phyloP scores from a whole-genome alignment of 2,797 vertebrate genomes.

The Coregonus suidteri region DNA sequence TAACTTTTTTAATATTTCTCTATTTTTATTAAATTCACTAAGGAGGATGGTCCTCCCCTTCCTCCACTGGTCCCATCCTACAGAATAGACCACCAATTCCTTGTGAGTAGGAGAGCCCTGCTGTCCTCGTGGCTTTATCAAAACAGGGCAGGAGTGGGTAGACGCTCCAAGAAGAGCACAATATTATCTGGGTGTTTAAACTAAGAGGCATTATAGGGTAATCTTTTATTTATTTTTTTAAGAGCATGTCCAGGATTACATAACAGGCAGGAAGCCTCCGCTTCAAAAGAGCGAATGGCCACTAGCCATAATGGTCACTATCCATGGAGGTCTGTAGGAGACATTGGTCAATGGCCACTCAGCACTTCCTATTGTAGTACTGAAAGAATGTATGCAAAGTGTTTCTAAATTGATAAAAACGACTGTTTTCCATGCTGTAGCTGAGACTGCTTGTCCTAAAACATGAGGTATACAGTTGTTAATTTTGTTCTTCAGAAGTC shows the following conservation, averaged over 20 bases:
- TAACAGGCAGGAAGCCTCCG: constrained; percentile 56
- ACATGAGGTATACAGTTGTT: not conserved
- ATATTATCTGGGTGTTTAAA: constrained; percentile 77
- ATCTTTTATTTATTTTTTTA: constrained; percentile 53
- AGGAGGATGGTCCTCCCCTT: not conserved
- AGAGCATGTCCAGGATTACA: constrained; percentile 54
- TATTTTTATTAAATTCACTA: too few relatives aligned
- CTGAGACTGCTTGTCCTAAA: not conserved
- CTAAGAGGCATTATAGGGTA: constrained; percentile 73
- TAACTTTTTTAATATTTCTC: too few relatives aligned
- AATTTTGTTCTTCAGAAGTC: constrained; percentile 2
- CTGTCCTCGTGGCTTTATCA: constrained; percentile 55
- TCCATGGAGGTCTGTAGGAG: constrained; percentile 23
- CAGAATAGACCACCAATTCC: not conserved
- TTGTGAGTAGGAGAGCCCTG: constrained; percentile 22
- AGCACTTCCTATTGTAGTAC: not conserved
- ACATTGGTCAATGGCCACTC: constrained; percentile 25
- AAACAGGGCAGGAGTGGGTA: constrained; percentile 67
- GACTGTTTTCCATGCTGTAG: not conserved
- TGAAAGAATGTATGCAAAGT: constrained; percentile 4
- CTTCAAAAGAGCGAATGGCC: constrained; percentile 40
- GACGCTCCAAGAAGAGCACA: constrained; percentile 59
- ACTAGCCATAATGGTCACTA: constrained; percentile 1
- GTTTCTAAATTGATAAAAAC: not conserved
- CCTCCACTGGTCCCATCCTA: too few relatives aligned